Conservation (phyloP, 92 coral and sea anemone genomes). For the Epizoanthus fatuus region DNA sequence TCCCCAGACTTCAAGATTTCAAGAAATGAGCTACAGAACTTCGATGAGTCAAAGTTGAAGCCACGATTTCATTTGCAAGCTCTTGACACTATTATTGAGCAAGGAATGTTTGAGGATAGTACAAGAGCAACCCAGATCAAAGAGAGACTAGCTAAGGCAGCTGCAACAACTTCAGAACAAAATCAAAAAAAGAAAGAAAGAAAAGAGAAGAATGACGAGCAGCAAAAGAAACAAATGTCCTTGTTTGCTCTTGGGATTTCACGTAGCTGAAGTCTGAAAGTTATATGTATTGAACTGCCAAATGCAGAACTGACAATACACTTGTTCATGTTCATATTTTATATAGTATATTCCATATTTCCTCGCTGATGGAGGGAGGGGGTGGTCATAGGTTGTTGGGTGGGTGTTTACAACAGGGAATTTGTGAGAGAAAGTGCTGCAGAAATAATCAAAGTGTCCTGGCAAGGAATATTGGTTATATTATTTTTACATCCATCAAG, state of each 20-base stretch:
- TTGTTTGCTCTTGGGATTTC: neutral
- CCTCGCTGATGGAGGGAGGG: no score
- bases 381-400: no score
- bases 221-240: slow-evolving; percentile 10
- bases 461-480: no score
- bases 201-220: neutral
- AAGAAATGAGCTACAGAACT: neutral
- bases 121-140: neutral
- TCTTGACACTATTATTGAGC: neutral
- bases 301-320: neutral
- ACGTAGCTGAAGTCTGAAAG: neutral
- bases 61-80: neutral
- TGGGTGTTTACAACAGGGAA: no score
- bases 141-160: neutral
- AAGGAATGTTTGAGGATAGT: no score
- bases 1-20: neutral
- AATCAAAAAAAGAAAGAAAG: neutral
- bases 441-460: no score
- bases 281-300: neutral
- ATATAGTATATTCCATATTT: no score
- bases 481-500: no score
- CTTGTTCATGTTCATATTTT: neutral
- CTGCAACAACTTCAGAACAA: neutral
- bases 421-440: no score
- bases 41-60: neutral